A percentile compares a stretch with the other conserved stretches of the same genome.
Evolutionary conservation across 2,113 vertebrate species (phyloP).

Genomic region (Diglossa brunneiventris): DNA sequence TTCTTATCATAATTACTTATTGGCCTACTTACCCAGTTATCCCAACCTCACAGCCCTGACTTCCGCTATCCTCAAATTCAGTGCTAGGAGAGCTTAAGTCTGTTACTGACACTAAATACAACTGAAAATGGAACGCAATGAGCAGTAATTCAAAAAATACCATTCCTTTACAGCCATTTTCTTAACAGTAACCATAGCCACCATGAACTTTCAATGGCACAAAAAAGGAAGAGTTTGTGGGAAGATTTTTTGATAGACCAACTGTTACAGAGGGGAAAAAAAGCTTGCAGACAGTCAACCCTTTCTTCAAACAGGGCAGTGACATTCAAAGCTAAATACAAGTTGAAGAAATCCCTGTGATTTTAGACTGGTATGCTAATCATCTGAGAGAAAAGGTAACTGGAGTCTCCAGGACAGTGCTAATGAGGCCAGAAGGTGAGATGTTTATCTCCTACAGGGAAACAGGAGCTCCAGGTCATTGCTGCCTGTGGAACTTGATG

Average conservation of each 20-base stretch:
- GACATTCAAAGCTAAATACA: background rate
- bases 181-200: background rate
- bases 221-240: background rate
- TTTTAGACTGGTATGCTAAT: background rate
- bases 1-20: conserved; percentile 63
- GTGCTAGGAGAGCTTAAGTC: conserved; percentile 4
- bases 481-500: background rate
- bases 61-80: conserved; percentile 15
- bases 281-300: background rate
- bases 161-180: background rate
- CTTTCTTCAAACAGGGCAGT: background rate
- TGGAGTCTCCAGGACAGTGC: background rate
- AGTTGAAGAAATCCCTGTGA: background rate
- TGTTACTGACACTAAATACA: conserved; percentile 23
- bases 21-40: conserved; percentile 53
- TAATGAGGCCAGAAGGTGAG: background rate
- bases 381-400: background rate
- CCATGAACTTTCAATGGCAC: background rate
- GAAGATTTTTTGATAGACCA: background rate
- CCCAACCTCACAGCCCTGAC: background rate
- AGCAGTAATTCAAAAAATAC: background rate
- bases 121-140: background rate
- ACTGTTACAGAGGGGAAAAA: background rate
- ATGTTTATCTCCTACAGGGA: background rate
- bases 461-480: background rate